Conservation (phyloP, 2,113 vertebrate genomes). For the Dascyllus trimaculatus region DNA sequence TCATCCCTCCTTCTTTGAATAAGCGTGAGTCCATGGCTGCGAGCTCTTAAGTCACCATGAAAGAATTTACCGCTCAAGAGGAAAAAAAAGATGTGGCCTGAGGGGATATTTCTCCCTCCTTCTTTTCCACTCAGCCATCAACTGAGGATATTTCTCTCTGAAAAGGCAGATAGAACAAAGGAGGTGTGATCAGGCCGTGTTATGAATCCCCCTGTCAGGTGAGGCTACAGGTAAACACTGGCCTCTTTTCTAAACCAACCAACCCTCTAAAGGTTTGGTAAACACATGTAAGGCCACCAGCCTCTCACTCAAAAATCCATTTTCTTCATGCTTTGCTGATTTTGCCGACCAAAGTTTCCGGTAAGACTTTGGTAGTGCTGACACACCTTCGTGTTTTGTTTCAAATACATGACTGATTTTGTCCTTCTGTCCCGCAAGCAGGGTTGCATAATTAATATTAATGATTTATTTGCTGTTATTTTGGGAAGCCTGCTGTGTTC, state of each 20-base stretch:
- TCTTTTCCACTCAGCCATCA: constrained; percentile 58
- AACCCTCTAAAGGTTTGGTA: constrained; percentile 7
- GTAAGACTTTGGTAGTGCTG: not conserved
- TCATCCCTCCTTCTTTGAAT: constrained; percentile 9
- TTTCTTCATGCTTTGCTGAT: not conserved
- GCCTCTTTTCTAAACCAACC: constrained; percentile 10
- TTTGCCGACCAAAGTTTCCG: not conserved
- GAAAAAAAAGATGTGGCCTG: constrained; percentile 9
- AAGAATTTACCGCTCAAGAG: constrained; percentile 61
- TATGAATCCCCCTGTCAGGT: constrained; percentile 54
- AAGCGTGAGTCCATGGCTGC: constrained; percentile 34
- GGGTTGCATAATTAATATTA: not conserved
- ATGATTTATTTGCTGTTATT: constrained; percentile 10
- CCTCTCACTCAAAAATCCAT: not conserved
- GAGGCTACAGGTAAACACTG: constrained; percentile 53
- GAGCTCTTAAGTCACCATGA: constrained; percentile 52
- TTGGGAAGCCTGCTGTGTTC: too few relatives aligned
- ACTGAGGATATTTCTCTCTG: constrained; percentile 42
- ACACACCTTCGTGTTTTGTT: constrained; percentile 11
- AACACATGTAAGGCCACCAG: constrained; percentile 20
- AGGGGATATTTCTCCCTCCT: constrained; percentile 27
- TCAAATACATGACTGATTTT: constrained; percentile 22
- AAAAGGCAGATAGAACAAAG: constrained; percentile 54
- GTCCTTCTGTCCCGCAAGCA: accelerated
- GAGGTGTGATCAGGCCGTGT: constrained; percentile 15